Percentiles rank a stretch among this genome's conserved stretches.
phyloP scores from a whole-genome alignment of 2,888 invertebrate genomes.

The Lamellibrachia satsuma region DNA sequence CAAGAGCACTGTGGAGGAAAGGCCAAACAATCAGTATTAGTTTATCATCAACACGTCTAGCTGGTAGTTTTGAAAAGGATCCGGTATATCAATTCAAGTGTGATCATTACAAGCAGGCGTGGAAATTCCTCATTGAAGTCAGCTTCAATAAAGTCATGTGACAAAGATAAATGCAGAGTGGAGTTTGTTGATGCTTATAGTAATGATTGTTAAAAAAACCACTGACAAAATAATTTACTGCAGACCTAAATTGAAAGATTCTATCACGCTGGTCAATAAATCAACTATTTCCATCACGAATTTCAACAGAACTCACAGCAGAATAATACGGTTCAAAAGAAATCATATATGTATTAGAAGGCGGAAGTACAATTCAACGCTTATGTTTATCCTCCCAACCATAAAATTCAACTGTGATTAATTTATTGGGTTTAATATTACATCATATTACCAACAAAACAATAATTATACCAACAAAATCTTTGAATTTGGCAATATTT shows the following conservation, averaged over 20 bases:
- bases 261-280: conserved; percentile 8
- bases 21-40: neutral
- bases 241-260: neutral
- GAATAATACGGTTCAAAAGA: neutral
- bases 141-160: neutral
- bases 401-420: no score
- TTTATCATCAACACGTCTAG: neutral
- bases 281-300: neutral
- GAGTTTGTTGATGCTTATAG: neutral
- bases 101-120: neutral
- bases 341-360: neutral
- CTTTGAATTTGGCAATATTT: neutral
- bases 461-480: no score
- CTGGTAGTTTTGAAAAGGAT: neutral
- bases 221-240: neutral
- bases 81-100: neutral
- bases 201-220: neutral
- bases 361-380: no score
- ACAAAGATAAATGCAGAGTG: neutral
- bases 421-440: no score
- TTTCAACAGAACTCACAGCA: neutral
- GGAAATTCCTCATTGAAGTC: neutral
- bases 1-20: neutral
- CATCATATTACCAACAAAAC: no score
- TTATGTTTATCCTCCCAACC: no score